These are phyloP conservation scores for Miniopterus natalensis DNA, from an alignment of 2,113 vertebrate genomes.

Conservation along the genomic window DNA sequence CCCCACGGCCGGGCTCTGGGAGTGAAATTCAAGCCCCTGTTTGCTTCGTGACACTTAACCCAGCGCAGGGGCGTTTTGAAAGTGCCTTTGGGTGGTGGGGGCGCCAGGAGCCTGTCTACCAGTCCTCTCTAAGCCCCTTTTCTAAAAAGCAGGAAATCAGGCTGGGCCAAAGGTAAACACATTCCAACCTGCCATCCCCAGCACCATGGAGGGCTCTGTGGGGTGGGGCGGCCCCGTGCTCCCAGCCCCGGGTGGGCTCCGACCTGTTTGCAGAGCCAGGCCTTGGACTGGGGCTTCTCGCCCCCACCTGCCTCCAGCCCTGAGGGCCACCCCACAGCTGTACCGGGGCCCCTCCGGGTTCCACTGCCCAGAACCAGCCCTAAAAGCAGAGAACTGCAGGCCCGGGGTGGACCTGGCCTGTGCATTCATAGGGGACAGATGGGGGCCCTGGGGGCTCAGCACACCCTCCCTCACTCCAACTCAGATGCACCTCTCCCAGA, in stretches of 20 bases:
- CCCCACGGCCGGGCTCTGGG: neutral
- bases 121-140: conserved; percentile 56
- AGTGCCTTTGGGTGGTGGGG: conserved; percentile 63
- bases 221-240: neutral
- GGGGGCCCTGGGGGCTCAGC: accelerated
- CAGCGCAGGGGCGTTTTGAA: neutral
- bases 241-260: neutral
- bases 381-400: neutral
- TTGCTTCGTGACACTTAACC: neutral
- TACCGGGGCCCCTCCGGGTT: neutral
- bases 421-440: neutral
- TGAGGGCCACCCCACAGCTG: accelerated
- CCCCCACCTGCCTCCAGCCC: neutral
- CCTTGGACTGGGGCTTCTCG: neutral
- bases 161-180: conserved; percentile 75
- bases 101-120: conserved; percentile 1
- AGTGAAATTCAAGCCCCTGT: conserved; percentile 71
- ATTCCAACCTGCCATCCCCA: conserved; percentile 56
- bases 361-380: neutral
- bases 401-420: neutral
- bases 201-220: neutral
- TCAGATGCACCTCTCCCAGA: accelerated
- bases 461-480: neutral
- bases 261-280: neutral
- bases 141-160: conserved; percentile 71